Evolutionary conservation across 64 coral and sea anemone genomes (phyloP), one percentile per base, ranked within the genome.

Genomic region (Acropora tenuis): DNA sequence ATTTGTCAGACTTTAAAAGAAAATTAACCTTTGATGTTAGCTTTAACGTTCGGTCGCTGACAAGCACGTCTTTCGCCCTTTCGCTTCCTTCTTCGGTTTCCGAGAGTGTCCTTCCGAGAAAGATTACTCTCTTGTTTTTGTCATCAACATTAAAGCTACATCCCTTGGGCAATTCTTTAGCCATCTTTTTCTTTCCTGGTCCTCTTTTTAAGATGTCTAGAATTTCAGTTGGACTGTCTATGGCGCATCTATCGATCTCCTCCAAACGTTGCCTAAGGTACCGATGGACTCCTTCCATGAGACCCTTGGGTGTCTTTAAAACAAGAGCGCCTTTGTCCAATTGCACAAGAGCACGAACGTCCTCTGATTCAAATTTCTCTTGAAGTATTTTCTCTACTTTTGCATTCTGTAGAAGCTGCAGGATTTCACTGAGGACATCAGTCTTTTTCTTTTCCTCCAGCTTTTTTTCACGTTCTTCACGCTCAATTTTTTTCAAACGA

Each of bases 91-190:
- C 41, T 17, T 40, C 49, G 16, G 82, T 85, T 69, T 85, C 43
- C 8, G 1, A 4, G 43, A n/a, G 45, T 5, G 44, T 85, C 3
- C 8, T 45, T 4, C 82, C 82, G 1, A 85, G 63, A 49, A 85
- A 58, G 44, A 85, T 85, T 15, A 85, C 65, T 40, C 66, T 85
- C 30, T 52, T 18, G 43, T 0, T 49, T 10, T 85, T 85, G 0
- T 85, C 47, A 19, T 85, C 82, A 13, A 85, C 82, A 43, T 69
- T 85, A 30, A 85, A 85, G 17, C 63, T 7, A 46, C 82, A 85
- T 72, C 82, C 82, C 6, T 42, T 45, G 4, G 79, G 79, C 44
- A 85, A 13, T 72, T 85, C 45, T 8, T 44, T 18, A 18, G 46
- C 19, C 65, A 85, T 85, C 65, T 85, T 85, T 85, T 19, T 47